Base-by-base conservation (phyloP, 2,113 vertebrate species). In the Limanda limanda region DNA sequence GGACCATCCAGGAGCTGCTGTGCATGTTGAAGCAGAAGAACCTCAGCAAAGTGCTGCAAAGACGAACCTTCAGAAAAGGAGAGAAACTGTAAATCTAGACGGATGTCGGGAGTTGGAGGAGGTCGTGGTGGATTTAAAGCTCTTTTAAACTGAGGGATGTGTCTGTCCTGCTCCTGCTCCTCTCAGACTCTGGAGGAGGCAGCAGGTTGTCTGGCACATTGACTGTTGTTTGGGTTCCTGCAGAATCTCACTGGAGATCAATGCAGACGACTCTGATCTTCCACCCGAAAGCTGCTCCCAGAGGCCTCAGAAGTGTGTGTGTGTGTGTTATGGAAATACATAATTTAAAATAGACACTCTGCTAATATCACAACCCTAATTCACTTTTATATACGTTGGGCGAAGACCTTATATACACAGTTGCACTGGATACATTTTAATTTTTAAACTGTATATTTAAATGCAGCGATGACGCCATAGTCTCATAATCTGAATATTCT, bases 221-320 rank as follows among this genome's bases (percentile, higher is more conserved):
- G 76, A 87, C 85, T 68, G 74, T 40, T 25, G 66, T 63, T 81
- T 74, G 83, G 83, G 78, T 79, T n/a, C 74, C 54, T 45, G 78
- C 54, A 67, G 80, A 71, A 82, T 65, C 89, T 86, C 70, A 76
- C 78, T 54, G 65, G 74, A 79, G 79, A 85, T 91, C 79, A 55
- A 90, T 89, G 68, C 40, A 8, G 61, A 76, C 64, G 78, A 80
- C 79, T 54, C 51, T 82, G 86, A 86, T 88, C 81, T 72, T 60
- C 78, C 18, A 64, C 3, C 25, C 68, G 74, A 67, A 61, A 86
- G 63, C 42, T 76, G 59, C 79, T 80, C 81, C 76, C 76, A 63
- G 10, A 64, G 55, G 70, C 31, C 62, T 66, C 35, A n/a, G 51
- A 2, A 52, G 5, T 15, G 71, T 3, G 12, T 58, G 65, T 25